phyloP scores from a whole-genome alignment of 1,140 invertebrate species.

The Pristionchus pacificus region DNA sequence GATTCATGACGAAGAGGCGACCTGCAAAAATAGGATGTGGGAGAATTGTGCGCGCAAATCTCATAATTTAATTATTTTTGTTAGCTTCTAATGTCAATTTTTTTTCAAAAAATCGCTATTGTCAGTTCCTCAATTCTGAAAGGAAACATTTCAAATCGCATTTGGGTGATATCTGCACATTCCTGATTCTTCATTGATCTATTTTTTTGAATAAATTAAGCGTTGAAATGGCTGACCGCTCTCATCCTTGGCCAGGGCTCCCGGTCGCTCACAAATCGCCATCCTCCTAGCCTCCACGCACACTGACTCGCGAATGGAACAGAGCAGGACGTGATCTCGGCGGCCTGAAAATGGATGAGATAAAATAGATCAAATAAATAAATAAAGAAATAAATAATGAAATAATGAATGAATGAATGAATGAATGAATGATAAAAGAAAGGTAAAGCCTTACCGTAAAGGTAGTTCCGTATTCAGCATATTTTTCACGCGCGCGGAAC shows the following conservation, averaged over 20 bases:
- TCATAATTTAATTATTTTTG: not conserved
- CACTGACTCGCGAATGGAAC: slow-evolving; percentile 28
- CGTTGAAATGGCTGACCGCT: slow-evolving; percentile 4
- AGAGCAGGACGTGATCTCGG: slow-evolving; percentile 22
- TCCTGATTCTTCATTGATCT: not conserved
- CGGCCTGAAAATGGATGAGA: slow-evolving; percentile 11
- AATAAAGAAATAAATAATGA: not conserved
- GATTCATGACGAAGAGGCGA: slow-evolving; percentile 21
- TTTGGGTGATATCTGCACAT: not conserved
- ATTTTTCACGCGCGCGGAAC: no score
- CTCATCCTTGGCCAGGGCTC: slow-evolving; percentile 33
- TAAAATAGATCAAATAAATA: not conserved
- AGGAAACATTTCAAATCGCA: slow-evolving; percentile 12
- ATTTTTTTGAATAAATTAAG: slow-evolving; percentile 4
- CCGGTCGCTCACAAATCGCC: slow-evolving; percentile 36
- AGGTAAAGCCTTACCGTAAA: no score
- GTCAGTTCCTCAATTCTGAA: slow-evolving; percentile 1
- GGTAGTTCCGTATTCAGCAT: no score
- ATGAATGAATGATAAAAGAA: no score
- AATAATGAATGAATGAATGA: no score
- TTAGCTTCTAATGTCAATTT: no score
- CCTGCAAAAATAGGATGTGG: not conserved
- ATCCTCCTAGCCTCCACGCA: slow-evolving; percentile 32
- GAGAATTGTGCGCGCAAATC: not conserved
- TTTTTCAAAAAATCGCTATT: not conserved